Evolutionary conservation across 2,797 vertebrate species (phyloP).

Genomic region (Chloroceryle inda): DNA sequence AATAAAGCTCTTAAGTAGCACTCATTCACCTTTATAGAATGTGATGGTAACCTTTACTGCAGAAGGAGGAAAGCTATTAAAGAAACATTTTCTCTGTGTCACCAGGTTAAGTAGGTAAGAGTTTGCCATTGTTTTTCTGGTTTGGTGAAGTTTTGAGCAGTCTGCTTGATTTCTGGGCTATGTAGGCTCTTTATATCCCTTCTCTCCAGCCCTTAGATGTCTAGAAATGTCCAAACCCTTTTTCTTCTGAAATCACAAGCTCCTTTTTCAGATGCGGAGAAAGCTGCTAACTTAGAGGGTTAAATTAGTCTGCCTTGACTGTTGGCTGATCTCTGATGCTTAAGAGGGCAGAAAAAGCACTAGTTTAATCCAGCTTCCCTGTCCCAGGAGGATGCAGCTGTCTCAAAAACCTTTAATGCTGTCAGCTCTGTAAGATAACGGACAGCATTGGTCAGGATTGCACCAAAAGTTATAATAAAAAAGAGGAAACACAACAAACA

Average conservation of each 20-base stretch:
- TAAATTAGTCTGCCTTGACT: background rate
- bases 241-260: background rate
- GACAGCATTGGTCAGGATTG: background rate
- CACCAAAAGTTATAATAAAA: background rate
- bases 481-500: background rate
- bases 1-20: background rate
- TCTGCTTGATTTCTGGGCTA: background rate
- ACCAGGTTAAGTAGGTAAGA: background rate
- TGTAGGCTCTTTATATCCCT: background rate
- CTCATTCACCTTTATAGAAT: background rate
- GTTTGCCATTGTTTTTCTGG: background rate
- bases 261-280: background rate
- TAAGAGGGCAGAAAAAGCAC: background rate
- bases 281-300: background rate
- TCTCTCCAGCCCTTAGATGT: background rate
- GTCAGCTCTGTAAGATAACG: background rate
- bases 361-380: background rate
- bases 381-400: background rate
- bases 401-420: background rate
- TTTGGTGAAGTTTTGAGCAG: background rate
- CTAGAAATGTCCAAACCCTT: background rate
- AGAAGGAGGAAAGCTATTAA: background rate
- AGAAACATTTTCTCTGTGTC: background rate
- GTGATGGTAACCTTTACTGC: background rate
- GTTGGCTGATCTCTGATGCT: background rate